Conservation (phyloP, 2,888 invertebrate genomes). For the Nephrotoma appendiculata region DNA sequence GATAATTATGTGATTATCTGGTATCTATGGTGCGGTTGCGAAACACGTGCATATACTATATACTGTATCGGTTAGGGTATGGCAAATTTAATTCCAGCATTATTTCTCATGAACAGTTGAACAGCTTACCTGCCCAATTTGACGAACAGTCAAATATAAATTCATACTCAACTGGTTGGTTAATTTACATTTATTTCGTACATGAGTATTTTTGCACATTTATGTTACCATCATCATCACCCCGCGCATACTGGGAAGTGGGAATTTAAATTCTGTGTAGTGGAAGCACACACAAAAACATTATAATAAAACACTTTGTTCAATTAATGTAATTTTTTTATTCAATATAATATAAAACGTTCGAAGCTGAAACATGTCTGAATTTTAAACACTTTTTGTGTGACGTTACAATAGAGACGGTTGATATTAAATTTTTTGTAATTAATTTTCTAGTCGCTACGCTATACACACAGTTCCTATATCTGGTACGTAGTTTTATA, state of each 20-base stretch:
- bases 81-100: too few species aligned
- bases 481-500: background rate
- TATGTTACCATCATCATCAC: background rate
- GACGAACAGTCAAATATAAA: background rate
- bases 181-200: background rate
- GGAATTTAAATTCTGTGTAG: background rate
- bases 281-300: background rate
- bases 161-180: background rate
- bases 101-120: background rate
- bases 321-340: background rate
- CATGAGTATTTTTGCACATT: background rate
- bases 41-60: background rate
- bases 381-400: background rate
- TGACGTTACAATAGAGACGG: background rate
- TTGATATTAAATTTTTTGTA: background rate
- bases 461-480: background rate
- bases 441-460: background rate
- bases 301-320: background rate
- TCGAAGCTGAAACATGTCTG: background rate
- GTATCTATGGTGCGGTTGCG: background rate
- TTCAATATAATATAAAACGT: background rate
- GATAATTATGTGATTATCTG: background rate
- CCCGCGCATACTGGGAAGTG: background rate
- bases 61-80: too few species aligned
- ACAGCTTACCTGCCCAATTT: background rate